Base-by-base conservation (phyloP, 2,113 vertebrate genomes). In the Accipiter virgatus region DNA sequence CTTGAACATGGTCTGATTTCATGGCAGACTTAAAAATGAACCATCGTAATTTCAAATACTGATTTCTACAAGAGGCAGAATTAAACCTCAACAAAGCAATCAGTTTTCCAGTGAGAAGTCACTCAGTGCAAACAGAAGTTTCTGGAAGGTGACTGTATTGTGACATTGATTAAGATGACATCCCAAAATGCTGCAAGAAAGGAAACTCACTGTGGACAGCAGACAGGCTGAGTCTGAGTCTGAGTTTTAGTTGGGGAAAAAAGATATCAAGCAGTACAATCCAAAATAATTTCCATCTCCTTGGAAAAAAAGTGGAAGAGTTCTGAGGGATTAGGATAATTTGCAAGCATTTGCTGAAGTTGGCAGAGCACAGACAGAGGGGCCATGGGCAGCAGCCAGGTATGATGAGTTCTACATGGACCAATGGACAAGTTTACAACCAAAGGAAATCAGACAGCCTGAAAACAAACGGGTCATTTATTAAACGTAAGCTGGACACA, bases 341-440 rank as follows among this genome's bases (percentile, higher is more conserved):
- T 45, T 88, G 1, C 16, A 70, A 70, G 4, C 3, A 53, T 72
- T 58, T 86, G 7, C 6, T 82, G n/a, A 63, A 66, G 23, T 5
- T 81, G 36, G 13, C 12, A 66, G 8, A 19, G 5, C 16, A 36
- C 0, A 0, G 16, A 59, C 4, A 59, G 8, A 47, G 23, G 40
- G 5, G 10, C 0, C 0, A 2, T 10, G 14, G 13, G 13, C 21
- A 71, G n/a, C 9, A 75, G 15, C 2, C 18, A 58, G 12, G 7
- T 80, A 29, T 58, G 34, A 62, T 56, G 45, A 62, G 10, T 18
- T 32, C 11, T 63, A 11, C n/a, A 22, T 9, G 25, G 21, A 42
- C 25, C 2, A 16, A 10, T 21, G 32, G 42, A 53, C 32, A 67
- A 42, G 32, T 38, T 47, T 59, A 59, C 4, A 74, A 71, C 2